phyloP scores from a whole-genome alignment of 2,888 invertebrate species.

The Tipula helvola region DNA sequence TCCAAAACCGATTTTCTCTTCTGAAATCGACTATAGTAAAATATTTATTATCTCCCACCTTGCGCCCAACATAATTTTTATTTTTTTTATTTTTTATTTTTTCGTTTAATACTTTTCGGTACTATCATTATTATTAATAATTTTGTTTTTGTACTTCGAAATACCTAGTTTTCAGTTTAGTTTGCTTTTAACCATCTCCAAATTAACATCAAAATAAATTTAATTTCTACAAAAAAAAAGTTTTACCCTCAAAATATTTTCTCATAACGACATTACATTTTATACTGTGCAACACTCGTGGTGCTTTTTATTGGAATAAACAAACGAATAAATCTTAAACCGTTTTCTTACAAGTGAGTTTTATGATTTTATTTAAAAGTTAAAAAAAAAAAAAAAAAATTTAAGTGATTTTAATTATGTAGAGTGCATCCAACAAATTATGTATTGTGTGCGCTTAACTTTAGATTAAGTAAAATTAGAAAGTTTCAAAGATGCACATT shows the following conservation, averaged over 20 bases:
- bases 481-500: neutral
- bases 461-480: neutral
- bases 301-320: neutral
- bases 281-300: neutral
- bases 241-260: neutral
- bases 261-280: neutral
- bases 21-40: neutral
- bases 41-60: neutral
- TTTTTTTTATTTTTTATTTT: neutral
- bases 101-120: neutral
- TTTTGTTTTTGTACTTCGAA: neutral
- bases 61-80: neutral
- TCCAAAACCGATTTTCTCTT: neutral
- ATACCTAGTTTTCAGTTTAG: constrained; percentile 21
- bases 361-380: neutral
- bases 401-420: neutral
- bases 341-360: neutral
- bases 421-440: neutral
- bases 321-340: neutral
- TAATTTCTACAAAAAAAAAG: neutral
- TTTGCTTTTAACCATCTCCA: constrained; percentile 31
- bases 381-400: neutral
- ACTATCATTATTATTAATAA: neutral
- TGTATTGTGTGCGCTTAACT: neutral
- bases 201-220: constrained; percentile 21